phyloP scores from a whole-genome alignment of 1,140 invertebrate species.

The Lamellibrachia luymesi region DNA sequence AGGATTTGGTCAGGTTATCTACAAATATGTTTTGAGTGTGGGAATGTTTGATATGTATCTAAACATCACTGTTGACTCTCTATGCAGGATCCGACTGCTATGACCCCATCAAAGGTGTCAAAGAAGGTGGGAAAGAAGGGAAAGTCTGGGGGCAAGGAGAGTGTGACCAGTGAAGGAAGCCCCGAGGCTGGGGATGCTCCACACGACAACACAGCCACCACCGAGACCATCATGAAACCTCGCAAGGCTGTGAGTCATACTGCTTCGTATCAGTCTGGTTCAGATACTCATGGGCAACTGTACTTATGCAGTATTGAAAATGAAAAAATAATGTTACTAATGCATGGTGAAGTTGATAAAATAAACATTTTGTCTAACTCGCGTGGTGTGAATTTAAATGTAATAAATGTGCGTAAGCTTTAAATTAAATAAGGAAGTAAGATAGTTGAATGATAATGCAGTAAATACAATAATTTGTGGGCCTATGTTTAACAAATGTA shows the following conservation, averaged over 20 bases:
- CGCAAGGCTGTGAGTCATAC: not conserved
- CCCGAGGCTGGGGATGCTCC: not conserved
- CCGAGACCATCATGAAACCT: not conserved
- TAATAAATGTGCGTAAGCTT: too few relatives aligned
- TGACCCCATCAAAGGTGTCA: conserved; percentile 23
- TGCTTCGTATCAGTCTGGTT: not conserved
- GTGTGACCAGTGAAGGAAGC: not conserved
- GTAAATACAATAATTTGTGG: too few relatives aligned
- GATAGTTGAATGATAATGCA: too few relatives aligned
- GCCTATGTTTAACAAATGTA: too few relatives aligned
- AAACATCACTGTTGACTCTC: not conserved
- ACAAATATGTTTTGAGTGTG: too few relatives aligned
- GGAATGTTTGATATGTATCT: not conserved
- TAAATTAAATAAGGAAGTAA: too few relatives aligned
- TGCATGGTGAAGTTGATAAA: not conserved
- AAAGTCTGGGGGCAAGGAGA: not conserved
- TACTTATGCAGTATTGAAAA: not conserved
- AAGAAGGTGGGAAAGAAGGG: conserved; percentile 21
- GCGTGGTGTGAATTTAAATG: too few relatives aligned
- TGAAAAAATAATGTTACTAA: not conserved
- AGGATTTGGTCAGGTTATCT: too few relatives aligned
- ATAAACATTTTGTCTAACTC: not conserved
- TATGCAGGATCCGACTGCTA: conserved; percentile 18
- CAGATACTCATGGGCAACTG: not conserved
- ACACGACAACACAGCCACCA: not conserved